Evolutionary conservation across 92 coral and sea anemone genomes (phyloP).

Genomic region (Phenganax stokvisi): DNA sequence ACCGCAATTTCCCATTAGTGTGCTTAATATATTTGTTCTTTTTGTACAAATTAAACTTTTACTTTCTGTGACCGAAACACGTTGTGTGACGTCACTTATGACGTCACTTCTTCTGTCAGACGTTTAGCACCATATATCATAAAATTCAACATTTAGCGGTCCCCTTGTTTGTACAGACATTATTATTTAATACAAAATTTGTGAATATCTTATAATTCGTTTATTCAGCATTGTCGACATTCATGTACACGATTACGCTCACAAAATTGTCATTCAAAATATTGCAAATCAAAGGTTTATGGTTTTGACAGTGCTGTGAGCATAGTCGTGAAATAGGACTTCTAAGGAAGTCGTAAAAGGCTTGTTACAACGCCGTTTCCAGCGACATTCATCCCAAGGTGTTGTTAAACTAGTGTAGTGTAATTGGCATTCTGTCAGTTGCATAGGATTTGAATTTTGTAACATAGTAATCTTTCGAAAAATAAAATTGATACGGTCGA

Average conservation of each 20-base stretch:
- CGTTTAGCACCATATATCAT: not conserved
- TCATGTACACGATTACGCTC: constrained; percentile 9
- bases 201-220: constrained; percentile 32
- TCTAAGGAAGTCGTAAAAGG: not conserved
- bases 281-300: not conserved
- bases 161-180: constrained; percentile 33
- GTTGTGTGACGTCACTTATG: not conserved
- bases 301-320: not conserved
- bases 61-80: too few relatives aligned
- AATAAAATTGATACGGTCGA: constrained; percentile 3
- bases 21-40: not conserved
- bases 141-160: not conserved
- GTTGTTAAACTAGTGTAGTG: not conserved
- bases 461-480: constrained; percentile 11
- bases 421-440: constrained; percentile 4
- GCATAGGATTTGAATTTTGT: constrained; percentile 37
- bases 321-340: not conserved
- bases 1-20: too few relatives aligned
- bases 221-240: not conserved
- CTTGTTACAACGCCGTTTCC: too few relatives aligned
- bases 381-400: not conserved
- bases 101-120: not conserved
- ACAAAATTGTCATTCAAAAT: not conserved
- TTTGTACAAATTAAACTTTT: too few relatives aligned
- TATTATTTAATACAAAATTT: constrained; percentile 37